Percentiles rank a stretch among this genome's conserved stretches.
Evolutionary conservation across 2,797 vertebrate species (phyloP).

Genomic region (Epinephelus malabaricus): DNA sequence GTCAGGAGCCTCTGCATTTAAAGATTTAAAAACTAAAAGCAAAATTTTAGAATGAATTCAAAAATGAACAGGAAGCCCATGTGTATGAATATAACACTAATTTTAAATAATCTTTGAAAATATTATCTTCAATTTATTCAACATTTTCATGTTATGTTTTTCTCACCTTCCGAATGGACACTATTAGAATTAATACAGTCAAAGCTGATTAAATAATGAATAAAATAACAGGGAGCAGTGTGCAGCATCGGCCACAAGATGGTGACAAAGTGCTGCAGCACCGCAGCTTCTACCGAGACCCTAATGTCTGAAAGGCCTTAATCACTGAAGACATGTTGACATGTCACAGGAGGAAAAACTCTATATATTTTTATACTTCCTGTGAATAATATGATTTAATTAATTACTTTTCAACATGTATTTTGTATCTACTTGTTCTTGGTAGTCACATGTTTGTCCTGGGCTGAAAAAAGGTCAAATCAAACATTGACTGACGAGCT

Average conservation of each 20-base stretch:
- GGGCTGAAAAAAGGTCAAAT: too few species aligned
- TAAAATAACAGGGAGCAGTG: background rate
- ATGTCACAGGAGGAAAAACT: background rate
- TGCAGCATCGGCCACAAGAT: slow-evolving; percentile 55
- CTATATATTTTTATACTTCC: too few species aligned
- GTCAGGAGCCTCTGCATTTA: background rate
- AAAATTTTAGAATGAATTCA: too few species aligned
- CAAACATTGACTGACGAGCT: too few species aligned
- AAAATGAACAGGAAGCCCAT: too few species aligned
- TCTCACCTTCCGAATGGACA: background rate
- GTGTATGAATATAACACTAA: background rate
- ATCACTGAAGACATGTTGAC: background rate
- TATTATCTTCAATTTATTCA: background rate
- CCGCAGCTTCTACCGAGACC: background rate
- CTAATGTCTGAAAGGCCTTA: background rate
- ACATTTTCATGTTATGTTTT: background rate
- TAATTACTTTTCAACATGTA: too few species aligned
- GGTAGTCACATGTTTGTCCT: too few species aligned
- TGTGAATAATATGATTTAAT: too few species aligned
- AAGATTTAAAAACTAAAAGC: background rate
- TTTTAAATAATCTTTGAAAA: too few species aligned
- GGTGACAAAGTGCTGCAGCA: slow-evolving; percentile 55
- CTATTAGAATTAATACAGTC: background rate
- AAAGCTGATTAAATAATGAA: too few species aligned
- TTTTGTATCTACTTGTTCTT: too few species aligned